Base-by-base conservation (phyloP, 2,888 invertebrate species). In the Synergus laeviventris region DNA sequence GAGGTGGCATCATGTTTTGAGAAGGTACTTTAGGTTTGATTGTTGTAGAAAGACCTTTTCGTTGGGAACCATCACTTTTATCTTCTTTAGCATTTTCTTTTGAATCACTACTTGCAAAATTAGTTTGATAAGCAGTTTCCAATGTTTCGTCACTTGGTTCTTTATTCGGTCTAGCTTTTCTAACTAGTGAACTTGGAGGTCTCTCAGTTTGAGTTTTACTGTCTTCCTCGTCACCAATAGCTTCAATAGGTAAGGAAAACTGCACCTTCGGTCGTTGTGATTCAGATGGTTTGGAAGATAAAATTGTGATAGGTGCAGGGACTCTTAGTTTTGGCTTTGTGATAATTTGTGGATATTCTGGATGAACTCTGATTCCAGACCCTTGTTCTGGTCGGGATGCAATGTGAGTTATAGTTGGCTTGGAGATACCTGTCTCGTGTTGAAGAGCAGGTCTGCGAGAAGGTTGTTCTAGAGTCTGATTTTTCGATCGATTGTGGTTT, bases 1-100 rank as follows among this genome's bases (percentile, higher is more conserved):
- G 79, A 12, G 89, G 89, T 4, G 91, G 89, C 86, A 86, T 86
- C 87, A 90, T 89, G 39, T 87, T 86, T 70, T 87, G 88, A 1
- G 87, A 87, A 0, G 88, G 88, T 11, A 88, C 78, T 9, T 81
- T 84, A 38, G 84, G 81, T 38, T 84, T 85, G 9, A 39, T 75
- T 64, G 78, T 75, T 9, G 70, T 70, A 1, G 70, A 49, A 8
- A n/a, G n/a, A 16, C n/a, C 49, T n/a, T 70, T 70, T 31, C n/a
- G 21, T 14, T 77, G 76, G 12, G 76, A 79, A 36, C 73, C 76
- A 9, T 39, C 39, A 66, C 76, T 21, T 39, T 70, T 75, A 2
- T 82, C 80, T 11, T 83, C 80, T 2, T 83, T 81, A 39, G 56
- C 74, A 4, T 81, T 79, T 18, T 84, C 80, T 1, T 84, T 81